Percentiles rank a stretch among this genome's conserved stretches.
Conservation (phyloP, 2,797 vertebrate genomes). For the Momotus momota region DNA sequence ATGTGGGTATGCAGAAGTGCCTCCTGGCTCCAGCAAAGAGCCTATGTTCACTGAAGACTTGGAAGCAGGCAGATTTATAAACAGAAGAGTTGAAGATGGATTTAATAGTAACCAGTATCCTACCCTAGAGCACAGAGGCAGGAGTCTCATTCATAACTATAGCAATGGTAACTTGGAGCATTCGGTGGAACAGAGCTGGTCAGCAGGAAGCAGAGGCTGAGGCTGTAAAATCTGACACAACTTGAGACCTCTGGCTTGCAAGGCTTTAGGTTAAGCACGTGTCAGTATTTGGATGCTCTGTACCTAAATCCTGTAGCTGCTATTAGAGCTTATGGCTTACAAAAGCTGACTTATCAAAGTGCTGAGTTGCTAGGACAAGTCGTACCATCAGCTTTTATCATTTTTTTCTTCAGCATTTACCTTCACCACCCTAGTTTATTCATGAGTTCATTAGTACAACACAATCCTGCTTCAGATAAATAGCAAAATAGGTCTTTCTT, state of each 20-base stretch:
- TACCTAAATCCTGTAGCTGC: not conserved
- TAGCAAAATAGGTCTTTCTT: not conserved
- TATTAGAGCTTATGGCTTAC: not conserved
- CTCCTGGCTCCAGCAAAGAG: not conserved
- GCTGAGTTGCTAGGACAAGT: not conserved
- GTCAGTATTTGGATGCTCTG: not conserved
- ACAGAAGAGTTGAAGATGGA: not conserved
- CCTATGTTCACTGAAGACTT: not conserved
- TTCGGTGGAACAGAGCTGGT: not conserved
- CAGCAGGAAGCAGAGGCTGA: not conserved
- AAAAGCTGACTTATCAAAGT: not conserved
- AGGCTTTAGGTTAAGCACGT: not conserved
- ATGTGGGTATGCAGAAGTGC: not conserved
- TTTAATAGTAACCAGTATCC: not conserved
- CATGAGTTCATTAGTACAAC: not conserved
- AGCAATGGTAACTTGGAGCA: not conserved
- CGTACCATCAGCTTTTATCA: not conserved
- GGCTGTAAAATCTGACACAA: not conserved
- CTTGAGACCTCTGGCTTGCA: not conserved
- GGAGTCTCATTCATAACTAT: not conserved
- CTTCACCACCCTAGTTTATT: not conserved
- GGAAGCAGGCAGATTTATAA: not conserved
- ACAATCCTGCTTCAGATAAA: not conserved
- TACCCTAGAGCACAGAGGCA: not conserved
- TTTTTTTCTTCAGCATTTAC: not conserved